These are phyloP conservation scores for Crocuta crocuta DNA, from an alignment of 2,113 vertebrate species.

Conservation along the genomic window DNA sequence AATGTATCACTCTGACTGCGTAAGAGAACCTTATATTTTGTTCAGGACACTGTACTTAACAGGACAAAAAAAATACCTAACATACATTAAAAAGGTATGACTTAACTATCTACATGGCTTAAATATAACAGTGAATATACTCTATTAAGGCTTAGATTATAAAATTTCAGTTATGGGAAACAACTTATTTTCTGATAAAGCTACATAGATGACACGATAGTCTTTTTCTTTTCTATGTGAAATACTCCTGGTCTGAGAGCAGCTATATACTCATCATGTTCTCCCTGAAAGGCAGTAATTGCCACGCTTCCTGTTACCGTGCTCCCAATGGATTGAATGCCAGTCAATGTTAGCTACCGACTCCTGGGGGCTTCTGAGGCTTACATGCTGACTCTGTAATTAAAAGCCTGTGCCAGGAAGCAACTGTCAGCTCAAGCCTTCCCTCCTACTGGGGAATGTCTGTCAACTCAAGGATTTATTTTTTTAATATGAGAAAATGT, in stretches of 20 bases:
- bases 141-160: neutral
- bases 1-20: neutral
- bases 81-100: neutral
- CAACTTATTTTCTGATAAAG: constrained; percentile 25
- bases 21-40: neutral
- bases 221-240: neutral
- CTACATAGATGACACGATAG: neutral
- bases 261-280: neutral
- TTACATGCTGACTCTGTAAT: constrained; percentile 75
- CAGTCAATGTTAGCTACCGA: constrained; percentile 17
- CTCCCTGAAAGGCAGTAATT: constrained; percentile 7
- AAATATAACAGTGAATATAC: neutral
- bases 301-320: neutral
- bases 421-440: constrained; percentile 64
- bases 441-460: constrained; percentile 61
- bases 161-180: constrained; percentile 32
- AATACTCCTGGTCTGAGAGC: neutral
- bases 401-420: constrained; percentile 66
- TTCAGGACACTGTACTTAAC: neutral
- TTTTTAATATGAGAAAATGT: constrained; percentile 77
- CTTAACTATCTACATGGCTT: neutral
- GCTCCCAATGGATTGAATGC: neutral
- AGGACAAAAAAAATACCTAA: neutral
- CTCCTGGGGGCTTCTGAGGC: constrained; percentile 46
- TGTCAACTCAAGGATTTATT: constrained; percentile 72